A percentile compares a stretch with the other conserved stretches of the same genome.
Evolutionary conservation across 2,888 invertebrate species (phyloP).

Genomic region (Acrobasis suavella): DNA sequence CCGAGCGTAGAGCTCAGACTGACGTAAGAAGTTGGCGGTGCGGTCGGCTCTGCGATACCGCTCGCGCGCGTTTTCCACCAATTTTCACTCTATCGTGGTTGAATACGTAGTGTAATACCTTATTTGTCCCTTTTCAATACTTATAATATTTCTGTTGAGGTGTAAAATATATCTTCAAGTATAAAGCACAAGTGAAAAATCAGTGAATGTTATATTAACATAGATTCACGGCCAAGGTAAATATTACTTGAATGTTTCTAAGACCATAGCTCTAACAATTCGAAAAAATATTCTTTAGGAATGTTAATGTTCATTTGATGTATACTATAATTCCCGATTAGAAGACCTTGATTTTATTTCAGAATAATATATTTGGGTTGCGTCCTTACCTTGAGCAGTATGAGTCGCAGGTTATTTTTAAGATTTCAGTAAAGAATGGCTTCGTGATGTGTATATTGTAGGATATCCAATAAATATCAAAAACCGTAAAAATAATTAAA

Average conservation of each 20-base stretch:
- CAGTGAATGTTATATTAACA: neutral
- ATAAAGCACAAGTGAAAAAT: neutral
- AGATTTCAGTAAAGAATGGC: constrained; percentile 54
- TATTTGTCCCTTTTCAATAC: neutral
- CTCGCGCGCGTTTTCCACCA: constrained; percentile 13
- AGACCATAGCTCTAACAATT: neutral
- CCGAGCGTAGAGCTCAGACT: constrained; percentile 11
- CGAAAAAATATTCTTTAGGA: neutral
- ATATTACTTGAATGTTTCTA: neutral
- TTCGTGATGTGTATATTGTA: constrained; percentile 44
- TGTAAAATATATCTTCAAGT: constrained; percentile 4
- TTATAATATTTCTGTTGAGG: neutral
- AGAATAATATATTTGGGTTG: constrained; percentile 67
- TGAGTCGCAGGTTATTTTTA: constrained; percentile 74
- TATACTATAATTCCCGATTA: constrained; percentile 25
- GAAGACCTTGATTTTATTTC: constrained; percentile 71
- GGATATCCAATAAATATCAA: constrained; percentile 15
- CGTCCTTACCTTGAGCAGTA: constrained; percentile 74
- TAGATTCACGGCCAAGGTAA: constrained; percentile 9
- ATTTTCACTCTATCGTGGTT: constrained; percentile 6
- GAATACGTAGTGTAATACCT: constrained; percentile 3
- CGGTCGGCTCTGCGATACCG: constrained; percentile 6
- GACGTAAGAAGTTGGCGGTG: neutral
- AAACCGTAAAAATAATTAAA: neutral
- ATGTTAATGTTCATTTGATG: neutral